Percentiles rank a stretch among this genome's conserved stretches.
Conservation (phyloP, 2,113 vertebrate species). For the Takifugu flavidus region DNA sequence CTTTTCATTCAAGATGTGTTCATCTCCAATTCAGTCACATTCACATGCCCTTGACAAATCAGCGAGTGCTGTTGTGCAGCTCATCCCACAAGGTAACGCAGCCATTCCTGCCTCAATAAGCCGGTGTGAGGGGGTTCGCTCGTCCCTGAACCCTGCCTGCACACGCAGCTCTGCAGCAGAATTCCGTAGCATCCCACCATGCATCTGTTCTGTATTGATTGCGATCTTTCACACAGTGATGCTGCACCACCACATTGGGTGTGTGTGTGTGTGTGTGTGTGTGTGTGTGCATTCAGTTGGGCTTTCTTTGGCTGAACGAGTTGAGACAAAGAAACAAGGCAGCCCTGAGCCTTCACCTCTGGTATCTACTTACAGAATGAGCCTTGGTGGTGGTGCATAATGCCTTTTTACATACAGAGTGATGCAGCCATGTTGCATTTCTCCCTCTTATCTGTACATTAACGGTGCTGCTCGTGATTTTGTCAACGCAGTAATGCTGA, state of each 20-base stretch:
- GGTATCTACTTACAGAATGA: too few species aligned
- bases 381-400: too few species aligned
- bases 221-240: conserved; percentile 42
- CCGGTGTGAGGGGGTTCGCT: too few species aligned
- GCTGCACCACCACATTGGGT: conserved; percentile 35
- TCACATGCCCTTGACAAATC: too few species aligned
- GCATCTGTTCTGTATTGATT: conserved; percentile 60
- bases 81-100: too few species aligned
- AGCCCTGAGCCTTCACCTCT: neutral
- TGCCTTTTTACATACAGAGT: too few species aligned
- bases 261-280: conserved; percentile 33
- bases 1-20: too few species aligned
- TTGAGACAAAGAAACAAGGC: conserved; percentile 1
- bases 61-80: too few species aligned
- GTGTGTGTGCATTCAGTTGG: conserved; percentile 36
- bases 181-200: conserved; percentile 39
- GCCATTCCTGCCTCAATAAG: neutral
- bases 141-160: conserved; percentile 7
- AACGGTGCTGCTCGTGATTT: too few species aligned
- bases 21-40: too few species aligned
- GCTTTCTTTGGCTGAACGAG: conserved; percentile 28
- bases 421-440: neutral
- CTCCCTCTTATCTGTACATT: too few species aligned
- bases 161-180: conserved; percentile 47
- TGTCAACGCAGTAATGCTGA: too few species aligned